A percentile compares a stretch with the other conserved stretches of the same genome.
Evolutionary conservation across 2,797 vertebrate species (phyloP).

Genomic region (Lycodopsis pacificus): DNA sequence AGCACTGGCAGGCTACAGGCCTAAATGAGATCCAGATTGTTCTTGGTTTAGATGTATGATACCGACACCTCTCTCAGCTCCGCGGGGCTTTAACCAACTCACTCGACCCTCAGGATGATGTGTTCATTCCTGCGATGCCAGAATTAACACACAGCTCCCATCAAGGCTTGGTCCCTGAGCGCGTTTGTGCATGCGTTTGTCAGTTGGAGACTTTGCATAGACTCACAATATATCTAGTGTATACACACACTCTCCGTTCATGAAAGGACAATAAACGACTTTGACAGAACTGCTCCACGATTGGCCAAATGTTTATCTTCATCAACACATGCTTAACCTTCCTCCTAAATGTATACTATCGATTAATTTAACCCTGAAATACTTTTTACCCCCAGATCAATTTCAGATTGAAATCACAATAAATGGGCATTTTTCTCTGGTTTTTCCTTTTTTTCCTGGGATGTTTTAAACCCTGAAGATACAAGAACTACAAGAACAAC

Average conservation of each 20-base stretch:
- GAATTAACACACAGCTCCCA: constrained; percentile 22
- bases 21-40: constrained; percentile 80
- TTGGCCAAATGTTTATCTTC: not conserved
- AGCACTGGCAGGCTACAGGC: constrained; percentile 55
- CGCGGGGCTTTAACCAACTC: constrained; percentile 45
- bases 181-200: constrained; percentile 10
- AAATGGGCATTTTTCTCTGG: not conserved
- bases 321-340: not conserved
- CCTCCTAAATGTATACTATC: not conserved
- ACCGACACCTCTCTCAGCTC: constrained; percentile 64
- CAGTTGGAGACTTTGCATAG: constrained; percentile 38
- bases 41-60: constrained; percentile 54
- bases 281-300: not conserved
- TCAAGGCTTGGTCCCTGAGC: not conserved
- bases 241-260: constrained; percentile 2
- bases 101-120: constrained; percentile 49
- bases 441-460: not conserved
- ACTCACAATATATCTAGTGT: constrained; percentile 22
- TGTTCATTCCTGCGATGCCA: constrained; percentile 48
- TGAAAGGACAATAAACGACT: constrained; percentile 11
- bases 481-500: not conserved
- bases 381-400: not conserved
- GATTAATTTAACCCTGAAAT: not conserved
- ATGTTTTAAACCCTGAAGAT: not conserved
- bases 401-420: not conserved